phyloP scores from a whole-genome alignment of 2,113 vertebrate species.

The zebrafish (Danio rerio) region DNA sequence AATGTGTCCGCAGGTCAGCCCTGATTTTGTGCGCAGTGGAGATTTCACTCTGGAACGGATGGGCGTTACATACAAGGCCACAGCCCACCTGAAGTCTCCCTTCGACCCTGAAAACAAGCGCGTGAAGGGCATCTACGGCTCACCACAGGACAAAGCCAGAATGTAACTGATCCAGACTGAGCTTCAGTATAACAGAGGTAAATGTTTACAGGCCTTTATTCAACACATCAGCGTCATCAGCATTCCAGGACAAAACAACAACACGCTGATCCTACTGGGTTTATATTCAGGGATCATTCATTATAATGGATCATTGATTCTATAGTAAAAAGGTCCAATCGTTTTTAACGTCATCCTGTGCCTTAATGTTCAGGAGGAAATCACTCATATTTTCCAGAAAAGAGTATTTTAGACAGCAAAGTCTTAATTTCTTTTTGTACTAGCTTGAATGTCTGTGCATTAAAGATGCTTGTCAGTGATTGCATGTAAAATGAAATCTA shows the following conservation, averaged over 20 bases:
- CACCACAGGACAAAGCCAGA: neutral
- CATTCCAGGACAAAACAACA: slow-evolving; percentile 13
- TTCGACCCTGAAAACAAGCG: slow-evolving; percentile 93
- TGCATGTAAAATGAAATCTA: neutral
- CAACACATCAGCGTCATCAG: neutral
- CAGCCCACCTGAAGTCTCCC: slow-evolving; percentile 86
- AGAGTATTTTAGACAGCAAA: neutral
- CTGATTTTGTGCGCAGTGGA: slow-evolving; percentile 86
- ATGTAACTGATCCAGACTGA: neutral
- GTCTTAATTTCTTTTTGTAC: neutral
- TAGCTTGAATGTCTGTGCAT: neutral
- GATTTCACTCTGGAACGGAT: slow-evolving; percentile 90
- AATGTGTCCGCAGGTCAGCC: slow-evolving; percentile 77
- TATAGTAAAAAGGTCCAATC: no score
- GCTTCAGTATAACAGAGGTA: neutral
- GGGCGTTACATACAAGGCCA: slow-evolving; percentile 85
- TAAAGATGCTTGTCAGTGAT: no score
- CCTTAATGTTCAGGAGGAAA: neutral
- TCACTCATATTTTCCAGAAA: neutral
- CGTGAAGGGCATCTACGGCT: slow-evolving; percentile 88
- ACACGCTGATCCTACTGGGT: neutral
- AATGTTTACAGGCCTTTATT: slow-evolving; percentile 31
- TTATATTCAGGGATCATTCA: neutral
- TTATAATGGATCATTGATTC: no score
- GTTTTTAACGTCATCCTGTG: neutral